Base-by-base conservation (phyloP, 2,888 invertebrate species). In the Eilema griseolum region DNA sequence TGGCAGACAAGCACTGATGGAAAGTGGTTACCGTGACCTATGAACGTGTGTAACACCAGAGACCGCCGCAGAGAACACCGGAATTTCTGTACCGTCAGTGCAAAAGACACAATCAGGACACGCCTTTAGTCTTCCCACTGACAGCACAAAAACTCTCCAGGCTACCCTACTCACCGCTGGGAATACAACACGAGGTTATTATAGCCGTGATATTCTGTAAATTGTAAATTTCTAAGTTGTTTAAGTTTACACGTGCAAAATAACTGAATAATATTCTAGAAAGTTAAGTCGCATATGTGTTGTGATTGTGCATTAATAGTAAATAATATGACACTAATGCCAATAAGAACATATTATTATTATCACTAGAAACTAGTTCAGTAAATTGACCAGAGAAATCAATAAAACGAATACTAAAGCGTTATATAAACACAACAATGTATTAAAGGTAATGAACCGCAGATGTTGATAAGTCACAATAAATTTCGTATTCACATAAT, bases 271-370 rank as follows among this genome's bases (percentile, higher is more conserved):
- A 70, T 77, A 76, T 86, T 89, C 87, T 89, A 89, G 90, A 91
- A 91, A 90, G 90, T 89, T 82, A 82, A 74, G 72, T 78, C 77
- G 83, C 81, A 79, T 81, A 85, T 84, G 75, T 77, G 76, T 76
- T 66, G 67, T 70, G 76, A 76, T 77, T 78, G 71, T 77, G 71
- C 72, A 73, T 73, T 72, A n/a, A 61, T 76, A 76, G 70, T 52
- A 28, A 56, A 37, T 61, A 67, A 57, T 31, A 65, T 62, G 67
- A 72, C 67, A 62, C 12, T 74, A 71, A 74, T 61, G 68, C 61
- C 67, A 68, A 62, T 62, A 69, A 71, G 68, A 71, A 73, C 67
- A 60, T 69, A 66, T 69, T 74, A 70, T 70, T 69, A 66, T 69
- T 74, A 70, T 70, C 74, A 41, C 65, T 57, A 72, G 61, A 71